Conservation (phyloP, 2,797 vertebrate genomes). For the Diceros bicornis region DNA sequence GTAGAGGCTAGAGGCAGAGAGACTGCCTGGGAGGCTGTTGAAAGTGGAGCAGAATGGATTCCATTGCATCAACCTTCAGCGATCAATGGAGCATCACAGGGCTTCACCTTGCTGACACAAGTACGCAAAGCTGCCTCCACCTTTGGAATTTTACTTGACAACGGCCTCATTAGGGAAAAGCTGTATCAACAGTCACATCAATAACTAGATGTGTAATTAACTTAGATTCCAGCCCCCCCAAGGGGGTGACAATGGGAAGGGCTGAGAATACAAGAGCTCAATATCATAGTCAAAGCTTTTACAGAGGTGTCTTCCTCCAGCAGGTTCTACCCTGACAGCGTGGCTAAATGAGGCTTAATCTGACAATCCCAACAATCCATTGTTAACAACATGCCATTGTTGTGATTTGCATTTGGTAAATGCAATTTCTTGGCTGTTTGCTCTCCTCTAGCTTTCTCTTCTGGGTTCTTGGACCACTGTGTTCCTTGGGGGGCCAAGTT, state of each 20-base stretch:
- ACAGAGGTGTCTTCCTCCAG: constrained; percentile 17
- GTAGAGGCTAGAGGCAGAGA: neutral
- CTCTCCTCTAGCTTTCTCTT: constrained; percentile 79
- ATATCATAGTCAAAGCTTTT: constrained; percentile 36
- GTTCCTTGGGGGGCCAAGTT: constrained; percentile 82
- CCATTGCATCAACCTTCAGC: neutral
- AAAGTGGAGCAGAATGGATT: neutral
- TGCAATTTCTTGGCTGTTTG: constrained; percentile 79
- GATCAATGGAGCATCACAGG: neutral
- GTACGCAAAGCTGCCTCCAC: neutral
- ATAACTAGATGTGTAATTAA: constrained; percentile 82
- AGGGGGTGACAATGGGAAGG: neutral
- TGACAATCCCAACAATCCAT: constrained; percentile 67
- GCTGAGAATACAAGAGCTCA: constrained; percentile 43
- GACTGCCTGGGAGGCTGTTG: neutral
- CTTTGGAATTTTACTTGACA: constrained; percentile 50
- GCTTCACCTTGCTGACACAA: constrained; percentile 15
- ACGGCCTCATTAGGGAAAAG: constrained; percentile 42
- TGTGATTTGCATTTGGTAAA: constrained; percentile 84
- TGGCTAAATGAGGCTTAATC: constrained; percentile 76
- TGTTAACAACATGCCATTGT: constrained; percentile 73
- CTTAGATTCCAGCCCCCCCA: constrained; percentile 30
- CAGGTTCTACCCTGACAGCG: constrained; percentile 47
- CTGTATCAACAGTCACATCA: constrained; percentile 29
- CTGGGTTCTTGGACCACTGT: constrained; percentile 78